Conservation (phyloP, 2,113 vertebrate genomes). For the Menura novaehollandiae region DNA sequence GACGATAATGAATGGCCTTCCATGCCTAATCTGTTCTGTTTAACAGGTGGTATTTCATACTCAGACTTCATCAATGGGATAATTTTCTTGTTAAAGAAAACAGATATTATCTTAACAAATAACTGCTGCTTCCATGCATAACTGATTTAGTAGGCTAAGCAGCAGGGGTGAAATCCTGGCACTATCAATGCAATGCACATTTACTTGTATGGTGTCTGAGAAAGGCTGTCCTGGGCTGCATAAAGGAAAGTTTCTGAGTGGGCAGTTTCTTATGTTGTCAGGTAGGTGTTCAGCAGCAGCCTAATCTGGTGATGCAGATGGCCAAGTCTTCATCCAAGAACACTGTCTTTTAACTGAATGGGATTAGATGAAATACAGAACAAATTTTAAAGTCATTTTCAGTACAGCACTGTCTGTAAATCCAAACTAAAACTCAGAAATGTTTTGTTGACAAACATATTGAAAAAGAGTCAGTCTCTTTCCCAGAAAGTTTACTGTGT, state of each 20-base stretch:
- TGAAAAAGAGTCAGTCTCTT: not conserved
- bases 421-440: not conserved
- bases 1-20: not conserved
- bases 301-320: not conserved
- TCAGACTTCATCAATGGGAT: not conserved
- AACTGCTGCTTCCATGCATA: not conserved
- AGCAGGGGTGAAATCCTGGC: not conserved
- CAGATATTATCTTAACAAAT: not conserved
- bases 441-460: not conserved
- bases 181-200: not conserved
- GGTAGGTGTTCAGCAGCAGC: not conserved
- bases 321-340: not conserved
- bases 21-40: not conserved
- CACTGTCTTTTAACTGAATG: not conserved
- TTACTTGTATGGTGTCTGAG: not conserved
- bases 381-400: not conserved
- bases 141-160: not conserved
- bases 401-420: not conserved
- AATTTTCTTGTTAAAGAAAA: slow-evolving; percentile 19
- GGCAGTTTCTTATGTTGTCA: not conserved
- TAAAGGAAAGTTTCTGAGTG: not conserved
- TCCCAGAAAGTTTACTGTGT: not conserved
- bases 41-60: slow-evolving; percentile 21
- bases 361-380: not conserved
- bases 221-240: not conserved